phyloP scores from a whole-genome alignment of 1,140 invertebrate genomes.

The Drosophila jambulina region DNA sequence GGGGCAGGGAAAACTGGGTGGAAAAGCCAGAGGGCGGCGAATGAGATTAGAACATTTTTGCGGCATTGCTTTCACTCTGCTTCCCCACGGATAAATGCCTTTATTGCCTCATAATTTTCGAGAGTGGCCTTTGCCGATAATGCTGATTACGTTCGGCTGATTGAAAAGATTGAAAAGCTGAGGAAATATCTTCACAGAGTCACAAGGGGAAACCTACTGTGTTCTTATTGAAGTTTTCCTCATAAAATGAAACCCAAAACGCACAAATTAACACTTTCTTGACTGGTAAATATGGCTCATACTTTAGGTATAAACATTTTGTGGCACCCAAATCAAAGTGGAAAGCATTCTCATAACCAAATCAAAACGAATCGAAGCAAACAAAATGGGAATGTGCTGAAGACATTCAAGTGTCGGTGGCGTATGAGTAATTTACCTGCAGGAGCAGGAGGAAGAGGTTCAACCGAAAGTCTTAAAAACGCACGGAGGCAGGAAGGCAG shows the following conservation, averaged over 20 bases:
- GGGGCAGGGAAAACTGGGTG: not conserved
- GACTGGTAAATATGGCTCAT: not conserved
- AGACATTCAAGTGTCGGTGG: conserved; percentile 56
- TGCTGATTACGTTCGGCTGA: conserved; percentile 43
- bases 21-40: conserved; percentile 4
- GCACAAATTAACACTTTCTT: conserved; percentile 1
- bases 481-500: not conserved
- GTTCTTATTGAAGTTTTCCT: not conserved
- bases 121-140: conserved; percentile 59
- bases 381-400: conserved; percentile 45
- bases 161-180: conserved; percentile 21
- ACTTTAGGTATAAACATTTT: not conserved
- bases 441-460: conserved; percentile 27
- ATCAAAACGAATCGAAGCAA: conserved; percentile 27
- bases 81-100: conserved; percentile 41
- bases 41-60: conserved; percentile 77
- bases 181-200: not conserved
- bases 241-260: not conserved
- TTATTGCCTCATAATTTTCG: conserved; percentile 65
- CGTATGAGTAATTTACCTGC: conserved; percentile 73
- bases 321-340: conserved; percentile 47
- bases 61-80: conserved; percentile 58
- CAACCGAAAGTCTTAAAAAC: conserved; percentile 1
- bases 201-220: not conserved
- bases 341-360: conserved; percentile 42